Conservation (phyloP, 2,113 vertebrate species). For the Hepsetus odoe region DNA sequence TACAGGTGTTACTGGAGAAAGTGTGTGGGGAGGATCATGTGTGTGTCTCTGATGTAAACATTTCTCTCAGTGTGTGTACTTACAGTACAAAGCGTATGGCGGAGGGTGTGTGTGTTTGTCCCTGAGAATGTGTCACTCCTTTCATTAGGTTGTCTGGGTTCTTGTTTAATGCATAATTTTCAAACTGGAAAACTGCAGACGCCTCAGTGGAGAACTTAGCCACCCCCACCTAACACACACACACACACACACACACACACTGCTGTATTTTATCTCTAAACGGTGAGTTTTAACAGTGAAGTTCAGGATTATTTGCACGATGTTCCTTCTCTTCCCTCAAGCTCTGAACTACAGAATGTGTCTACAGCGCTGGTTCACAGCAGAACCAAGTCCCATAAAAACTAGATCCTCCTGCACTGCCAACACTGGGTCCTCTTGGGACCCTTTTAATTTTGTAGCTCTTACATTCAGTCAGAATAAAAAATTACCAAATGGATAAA, state of each 20-base stretch:
- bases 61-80: constrained; percentile 15
- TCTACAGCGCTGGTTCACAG: too few relatives aligned
- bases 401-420: too few relatives aligned
- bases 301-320: too few relatives aligned
- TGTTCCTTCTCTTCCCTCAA: too few relatives aligned
- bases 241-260: background rate
- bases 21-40: constrained; percentile 31
- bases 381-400: too few relatives aligned
- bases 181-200: constrained; percentile 57
- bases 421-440: too few relatives aligned
- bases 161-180: constrained; percentile 45
- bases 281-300: too few relatives aligned
- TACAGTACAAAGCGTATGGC: constrained; percentile 61
- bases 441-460: too few relatives aligned
- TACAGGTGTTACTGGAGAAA: constrained; percentile 57
- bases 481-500: too few relatives aligned
- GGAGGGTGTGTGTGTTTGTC: constrained; percentile 53
- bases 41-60: background rate
- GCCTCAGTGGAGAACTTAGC: constrained; percentile 54
- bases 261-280: too few relatives aligned
- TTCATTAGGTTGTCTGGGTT: constrained; percentile 48
- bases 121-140: constrained; percentile 45
- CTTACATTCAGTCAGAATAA: too few relatives aligned
- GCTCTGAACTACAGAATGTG: too few relatives aligned
- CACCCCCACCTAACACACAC: constrained; percentile 53